phyloP scores from a whole-genome alignment of 2,113 vertebrate species.

The Muscicapa adusta region DNA sequence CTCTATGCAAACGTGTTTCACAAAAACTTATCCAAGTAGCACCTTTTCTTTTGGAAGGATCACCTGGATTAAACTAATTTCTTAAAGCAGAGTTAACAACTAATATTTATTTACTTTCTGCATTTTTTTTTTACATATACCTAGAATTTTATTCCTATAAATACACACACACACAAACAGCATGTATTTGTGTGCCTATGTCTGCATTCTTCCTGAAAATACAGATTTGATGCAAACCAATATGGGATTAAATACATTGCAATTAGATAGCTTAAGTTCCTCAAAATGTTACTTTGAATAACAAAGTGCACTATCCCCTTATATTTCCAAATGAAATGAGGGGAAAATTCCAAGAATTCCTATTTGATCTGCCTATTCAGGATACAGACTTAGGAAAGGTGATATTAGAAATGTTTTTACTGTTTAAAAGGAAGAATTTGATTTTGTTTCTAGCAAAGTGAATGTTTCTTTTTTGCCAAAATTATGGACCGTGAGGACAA shows the following conservation, averaged over 20 bases:
- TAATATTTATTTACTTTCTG: neutral
- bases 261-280: neutral
- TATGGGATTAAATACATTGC: neutral
- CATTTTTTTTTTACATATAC: neutral
- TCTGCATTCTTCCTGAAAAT: neutral
- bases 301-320: neutral
- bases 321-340: neutral
- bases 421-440: neutral
- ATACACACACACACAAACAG: neutral
- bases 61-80: neutral
- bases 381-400: neutral
- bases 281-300: neutral
- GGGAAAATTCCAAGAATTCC: neutral
- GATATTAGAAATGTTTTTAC: neutral
- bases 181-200: neutral
- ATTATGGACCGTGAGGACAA: neutral
- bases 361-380: neutral
- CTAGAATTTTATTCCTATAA: neutral
- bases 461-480: neutral
- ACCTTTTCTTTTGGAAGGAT: neutral
- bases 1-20: neutral
- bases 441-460: neutral
- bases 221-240: neutral
- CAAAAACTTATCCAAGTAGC: neutral
- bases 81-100: neutral